Conservation (phyloP, 2,113 vertebrate species). For the Tringa solitaria region DNA sequence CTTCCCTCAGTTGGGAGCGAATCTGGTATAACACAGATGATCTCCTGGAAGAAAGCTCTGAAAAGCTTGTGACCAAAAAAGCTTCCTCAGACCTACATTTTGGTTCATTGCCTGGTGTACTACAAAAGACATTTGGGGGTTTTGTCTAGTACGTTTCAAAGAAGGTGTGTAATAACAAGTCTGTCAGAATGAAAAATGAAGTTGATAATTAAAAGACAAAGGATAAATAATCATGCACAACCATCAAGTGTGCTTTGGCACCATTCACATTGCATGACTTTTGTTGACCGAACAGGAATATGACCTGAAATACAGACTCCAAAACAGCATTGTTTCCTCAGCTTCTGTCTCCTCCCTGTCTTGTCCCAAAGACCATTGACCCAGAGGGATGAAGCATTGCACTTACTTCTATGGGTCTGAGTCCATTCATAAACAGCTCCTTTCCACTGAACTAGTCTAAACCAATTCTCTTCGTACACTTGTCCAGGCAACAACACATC, state of each 20-base stretch:
- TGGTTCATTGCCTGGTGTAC: neutral
- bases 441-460: neutral
- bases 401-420: neutral
- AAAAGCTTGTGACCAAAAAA: neutral
- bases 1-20: neutral
- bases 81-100: neutral
- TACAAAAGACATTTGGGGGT: neutral
- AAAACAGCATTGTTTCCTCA: neutral
- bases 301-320: neutral
- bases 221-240: neutral
- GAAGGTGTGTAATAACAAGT: neutral
- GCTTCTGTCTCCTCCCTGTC: neutral
- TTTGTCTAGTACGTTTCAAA: neutral
- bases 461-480: neutral
- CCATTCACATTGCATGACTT: neutral
- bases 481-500: neutral
- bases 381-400: neutral
- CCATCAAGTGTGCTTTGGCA: neutral
- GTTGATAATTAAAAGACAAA: neutral
- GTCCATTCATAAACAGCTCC: slow-evolving; percentile 8
- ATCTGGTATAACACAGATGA: neutral
- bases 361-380: neutral
- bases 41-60: neutral
- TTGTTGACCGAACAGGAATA: neutral
- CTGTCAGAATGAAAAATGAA: neutral